phyloP scores from a whole-genome alignment of 2,113 vertebrate genomes.

The Prionailurus bengalensis region DNA sequence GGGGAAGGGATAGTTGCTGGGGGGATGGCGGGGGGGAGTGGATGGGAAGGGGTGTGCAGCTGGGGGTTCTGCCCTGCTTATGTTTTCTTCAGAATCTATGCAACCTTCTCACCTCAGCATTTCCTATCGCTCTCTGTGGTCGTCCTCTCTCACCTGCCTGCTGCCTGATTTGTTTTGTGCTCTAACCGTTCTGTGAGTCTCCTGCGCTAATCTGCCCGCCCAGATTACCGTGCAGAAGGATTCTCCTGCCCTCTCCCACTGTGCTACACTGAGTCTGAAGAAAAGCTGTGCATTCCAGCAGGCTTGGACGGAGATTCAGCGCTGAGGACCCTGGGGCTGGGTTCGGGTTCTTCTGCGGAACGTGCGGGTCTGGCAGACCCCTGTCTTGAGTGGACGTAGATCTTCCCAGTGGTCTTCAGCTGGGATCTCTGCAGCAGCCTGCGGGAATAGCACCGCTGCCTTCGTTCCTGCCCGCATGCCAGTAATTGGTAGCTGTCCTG shows the following conservation, averaged over 20 bases:
- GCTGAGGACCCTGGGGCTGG: background rate
- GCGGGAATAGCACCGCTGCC: background rate
- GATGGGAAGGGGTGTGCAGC: background rate
- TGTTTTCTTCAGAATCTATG: background rate
- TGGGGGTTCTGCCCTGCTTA: background rate
- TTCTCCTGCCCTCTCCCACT: background rate
- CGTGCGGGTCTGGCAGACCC: background rate
- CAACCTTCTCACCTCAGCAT: constrained; percentile 30
- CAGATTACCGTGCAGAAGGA: background rate
- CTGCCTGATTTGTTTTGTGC: background rate
- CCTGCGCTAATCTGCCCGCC: background rate
- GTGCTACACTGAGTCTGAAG: background rate
- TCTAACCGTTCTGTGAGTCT: background rate
- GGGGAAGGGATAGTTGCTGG: background rate
- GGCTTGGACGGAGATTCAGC: background rate
- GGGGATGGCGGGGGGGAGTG: background rate
- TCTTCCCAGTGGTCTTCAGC: background rate
- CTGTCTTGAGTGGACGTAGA: background rate
- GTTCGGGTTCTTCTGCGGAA: constrained; percentile 28
- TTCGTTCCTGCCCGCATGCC: constrained; percentile 25
- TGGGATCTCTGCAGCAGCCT: constrained; percentile 57
- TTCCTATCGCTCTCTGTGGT: background rate
- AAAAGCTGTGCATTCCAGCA: background rate
- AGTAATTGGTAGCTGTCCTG: constrained; percentile 68
- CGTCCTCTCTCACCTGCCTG: background rate